Percentiles rank a stretch among this genome's conserved stretches.
Conservation (phyloP, 2,888 invertebrate species). For the Aplocera efformata region DNA sequence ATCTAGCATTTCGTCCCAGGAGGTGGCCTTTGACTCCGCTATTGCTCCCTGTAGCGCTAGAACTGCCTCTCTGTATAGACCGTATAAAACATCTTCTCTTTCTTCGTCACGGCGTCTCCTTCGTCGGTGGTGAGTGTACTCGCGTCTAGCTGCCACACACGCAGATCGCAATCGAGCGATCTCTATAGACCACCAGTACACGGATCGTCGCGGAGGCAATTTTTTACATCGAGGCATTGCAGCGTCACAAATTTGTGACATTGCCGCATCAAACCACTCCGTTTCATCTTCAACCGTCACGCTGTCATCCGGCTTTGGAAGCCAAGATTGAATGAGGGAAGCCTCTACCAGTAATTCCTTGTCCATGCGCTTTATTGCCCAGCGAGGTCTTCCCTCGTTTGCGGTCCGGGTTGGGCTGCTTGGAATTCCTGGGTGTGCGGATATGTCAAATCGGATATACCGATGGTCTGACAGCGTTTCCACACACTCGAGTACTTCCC, state of each 20-base stretch:
- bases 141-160: background rate
- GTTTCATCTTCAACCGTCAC: background rate
- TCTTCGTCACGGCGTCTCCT: background rate
- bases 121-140: background rate
- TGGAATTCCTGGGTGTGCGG: background rate
- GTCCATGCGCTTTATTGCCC: constrained; percentile 14
- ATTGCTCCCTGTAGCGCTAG: background rate
- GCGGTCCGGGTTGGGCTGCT: background rate
- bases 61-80: background rate
- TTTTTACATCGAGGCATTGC: too few species aligned
- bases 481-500: too few species aligned
- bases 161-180: constrained; percentile 1
- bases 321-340: constrained; percentile 17
- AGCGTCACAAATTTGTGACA: too few species aligned
- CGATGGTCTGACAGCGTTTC: constrained; percentile 6
- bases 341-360: constrained; percentile 13
- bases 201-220: too few species aligned
- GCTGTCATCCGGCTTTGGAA: background rate
- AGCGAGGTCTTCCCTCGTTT: too few species aligned
- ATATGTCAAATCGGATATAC: constrained; percentile 4
- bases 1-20: background rate
- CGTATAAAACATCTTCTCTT: background rate
- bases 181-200: too few species aligned
- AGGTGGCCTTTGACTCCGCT: background rate
- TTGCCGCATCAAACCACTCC: background rate